phyloP scores from a whole-genome alignment of 2,888 invertebrate species.

The Epiblema foenella region DNA sequence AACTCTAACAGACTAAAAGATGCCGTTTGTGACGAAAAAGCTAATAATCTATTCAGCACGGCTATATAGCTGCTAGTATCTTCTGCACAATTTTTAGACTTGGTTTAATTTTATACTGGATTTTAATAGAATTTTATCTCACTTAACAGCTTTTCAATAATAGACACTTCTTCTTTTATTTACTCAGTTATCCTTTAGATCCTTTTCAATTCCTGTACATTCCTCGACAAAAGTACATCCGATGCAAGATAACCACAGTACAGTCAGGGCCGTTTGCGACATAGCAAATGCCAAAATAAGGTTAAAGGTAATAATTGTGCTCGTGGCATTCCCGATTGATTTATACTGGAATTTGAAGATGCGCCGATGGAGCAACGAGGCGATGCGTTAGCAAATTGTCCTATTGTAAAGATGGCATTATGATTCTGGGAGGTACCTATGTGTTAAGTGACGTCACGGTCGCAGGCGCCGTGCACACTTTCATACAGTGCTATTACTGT shows the following conservation, averaged over 20 bases:
- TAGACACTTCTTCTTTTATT: not conserved
- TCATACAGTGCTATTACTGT: not conserved
- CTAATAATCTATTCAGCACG: too few species aligned
- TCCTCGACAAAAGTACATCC: conserved; percentile 18
- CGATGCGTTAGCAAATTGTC: conserved; percentile 32
- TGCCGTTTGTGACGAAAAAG: too few species aligned
- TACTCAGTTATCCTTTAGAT: not conserved
- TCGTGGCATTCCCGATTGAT: conserved; percentile 67
- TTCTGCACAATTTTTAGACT: too few species aligned
- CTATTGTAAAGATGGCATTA: conserved; percentile 37
- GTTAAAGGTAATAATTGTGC: conserved; percentile 80
- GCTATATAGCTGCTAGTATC: too few species aligned
- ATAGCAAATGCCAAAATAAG: conserved; percentile 83
- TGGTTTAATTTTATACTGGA: too few species aligned
- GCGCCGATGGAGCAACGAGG: conserved; percentile 54
- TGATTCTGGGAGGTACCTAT: conserved; percentile 9
- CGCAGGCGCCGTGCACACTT: conserved; percentile 6
- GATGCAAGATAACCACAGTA: conserved; percentile 46
- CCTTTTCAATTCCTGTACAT: not conserved
- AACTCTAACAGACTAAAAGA: too few species aligned
- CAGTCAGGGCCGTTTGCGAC: conserved; percentile 77
- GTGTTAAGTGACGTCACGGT: conserved; percentile 26
- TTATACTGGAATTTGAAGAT: conserved; percentile 73
- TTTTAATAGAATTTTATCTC: too few species aligned
- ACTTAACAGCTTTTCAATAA: too few species aligned